phyloP scores from a whole-genome alignment of 2,113 vertebrate species.

The Opisthocomus hoazin region DNA sequence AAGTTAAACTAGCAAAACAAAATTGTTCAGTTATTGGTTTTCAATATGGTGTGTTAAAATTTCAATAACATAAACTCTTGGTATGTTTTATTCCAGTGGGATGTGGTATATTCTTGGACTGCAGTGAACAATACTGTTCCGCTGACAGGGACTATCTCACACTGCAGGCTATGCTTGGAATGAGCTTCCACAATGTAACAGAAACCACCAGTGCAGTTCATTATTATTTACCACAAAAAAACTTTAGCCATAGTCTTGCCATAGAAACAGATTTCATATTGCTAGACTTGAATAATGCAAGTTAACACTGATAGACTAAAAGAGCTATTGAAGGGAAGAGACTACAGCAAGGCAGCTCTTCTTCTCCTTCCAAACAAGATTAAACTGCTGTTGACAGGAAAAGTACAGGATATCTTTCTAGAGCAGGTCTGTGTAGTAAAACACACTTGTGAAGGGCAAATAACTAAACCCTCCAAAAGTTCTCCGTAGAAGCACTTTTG shows the following conservation, averaged over 20 bases:
- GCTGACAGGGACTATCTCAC: background rate
- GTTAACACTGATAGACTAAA: background rate
- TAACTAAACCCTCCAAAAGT: background rate
- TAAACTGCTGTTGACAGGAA: conserved; percentile 1
- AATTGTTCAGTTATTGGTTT: background rate
- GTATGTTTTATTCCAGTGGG: background rate
- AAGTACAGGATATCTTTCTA: background rate
- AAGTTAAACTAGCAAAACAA: background rate
- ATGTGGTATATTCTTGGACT: background rate
- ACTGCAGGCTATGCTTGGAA: background rate
- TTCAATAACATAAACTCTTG: background rate
- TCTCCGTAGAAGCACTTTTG: background rate
- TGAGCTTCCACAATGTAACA: background rate
- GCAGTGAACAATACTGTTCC: background rate
- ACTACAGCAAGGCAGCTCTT: background rate
- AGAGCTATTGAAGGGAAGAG: background rate
- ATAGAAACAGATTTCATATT: background rate
- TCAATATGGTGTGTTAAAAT: background rate
- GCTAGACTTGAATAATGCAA: background rate
- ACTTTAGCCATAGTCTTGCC: background rate
- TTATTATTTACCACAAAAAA: background rate
- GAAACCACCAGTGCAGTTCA: background rate
- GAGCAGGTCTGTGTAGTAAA: background rate
- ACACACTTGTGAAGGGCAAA: background rate
- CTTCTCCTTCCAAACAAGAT: background rate